phyloP scores from a whole-genome alignment of 2,888 invertebrate species.

The Sussaba pulchella region DNA sequence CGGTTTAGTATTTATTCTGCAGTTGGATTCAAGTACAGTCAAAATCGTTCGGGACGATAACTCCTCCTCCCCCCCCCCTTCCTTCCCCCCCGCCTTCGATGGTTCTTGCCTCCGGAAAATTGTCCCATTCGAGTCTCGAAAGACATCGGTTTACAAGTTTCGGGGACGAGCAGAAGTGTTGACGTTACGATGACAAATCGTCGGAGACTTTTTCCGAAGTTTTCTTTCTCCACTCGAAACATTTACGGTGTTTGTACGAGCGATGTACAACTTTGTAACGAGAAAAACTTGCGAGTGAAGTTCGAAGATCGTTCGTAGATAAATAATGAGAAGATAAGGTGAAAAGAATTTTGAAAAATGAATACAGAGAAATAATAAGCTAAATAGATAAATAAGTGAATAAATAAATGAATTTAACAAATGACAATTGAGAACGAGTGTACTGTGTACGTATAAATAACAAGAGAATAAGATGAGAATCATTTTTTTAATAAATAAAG shows the following conservation, averaged over 20 bases:
- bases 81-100: not conserved
- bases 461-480: no score
- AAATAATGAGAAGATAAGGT: no score
- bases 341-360: no score
- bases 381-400: no score
- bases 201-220: not conserved
- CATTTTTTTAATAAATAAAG: no score
- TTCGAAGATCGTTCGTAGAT: no score
- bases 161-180: not conserved
- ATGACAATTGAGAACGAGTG: no score
- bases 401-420: no score
- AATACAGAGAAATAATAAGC: no score
- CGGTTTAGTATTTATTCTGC: slow-evolving; percentile 15
- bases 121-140: slow-evolving; percentile 4
- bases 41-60: not conserved
- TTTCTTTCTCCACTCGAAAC: not conserved
- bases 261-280: slow-evolving; percentile 51
- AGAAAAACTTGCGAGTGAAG: no score
- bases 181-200: slow-evolving; percentile 18
- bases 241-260: not conserved
- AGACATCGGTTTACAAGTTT: slow-evolving; percentile 11
- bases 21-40: not conserved
- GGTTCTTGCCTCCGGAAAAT: slow-evolving; percentile 15
- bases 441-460: no score
- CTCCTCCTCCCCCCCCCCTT: not conserved